Evolutionary conservation across 2,888 invertebrate genomes (phyloP).

Genomic region (Exephanes ischioxanthus): DNA sequence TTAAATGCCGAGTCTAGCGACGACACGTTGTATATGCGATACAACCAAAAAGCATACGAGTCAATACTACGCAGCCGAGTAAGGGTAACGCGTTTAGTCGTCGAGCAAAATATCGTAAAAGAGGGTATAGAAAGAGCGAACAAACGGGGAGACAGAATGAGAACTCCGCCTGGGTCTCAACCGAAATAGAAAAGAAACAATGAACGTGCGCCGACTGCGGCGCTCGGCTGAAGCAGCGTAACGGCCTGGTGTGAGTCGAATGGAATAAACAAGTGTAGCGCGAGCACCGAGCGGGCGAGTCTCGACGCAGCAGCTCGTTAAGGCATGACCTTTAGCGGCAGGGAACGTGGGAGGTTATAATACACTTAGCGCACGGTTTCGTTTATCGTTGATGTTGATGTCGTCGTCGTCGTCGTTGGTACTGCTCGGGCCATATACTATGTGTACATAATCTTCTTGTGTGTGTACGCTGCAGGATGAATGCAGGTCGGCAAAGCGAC

Average conservation of each 20-base stretch:
- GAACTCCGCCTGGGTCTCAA: constrained; percentile 50
- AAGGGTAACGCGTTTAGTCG: constrained; percentile 13
- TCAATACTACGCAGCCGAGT: constrained; percentile 13
- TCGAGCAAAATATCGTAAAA: background rate
- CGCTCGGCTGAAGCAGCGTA: constrained; percentile 31
- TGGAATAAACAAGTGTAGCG: constrained; percentile 54
- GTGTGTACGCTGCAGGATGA: constrained; percentile 70
- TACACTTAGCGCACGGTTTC: constrained; percentile 78
- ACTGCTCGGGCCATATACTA: background rate
- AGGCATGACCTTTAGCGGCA: constrained; percentile 83
- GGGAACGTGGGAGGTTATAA: constrained; percentile 82
- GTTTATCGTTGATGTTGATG: constrained; percentile 75
- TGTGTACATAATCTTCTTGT: background rate
- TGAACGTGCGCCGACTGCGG: constrained; percentile 29
- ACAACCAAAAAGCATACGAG: background rate
- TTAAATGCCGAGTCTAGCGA: constrained; percentile 22
- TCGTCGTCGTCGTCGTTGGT: constrained; percentile 54
- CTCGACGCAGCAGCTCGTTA: constrained; percentile 79
- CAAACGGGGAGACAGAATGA: constrained; percentile 7
- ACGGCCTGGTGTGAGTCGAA: constrained; percentile 33
- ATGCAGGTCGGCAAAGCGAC: constrained; percentile 75
- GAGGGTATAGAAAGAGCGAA: background rate
- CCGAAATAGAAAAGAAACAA: constrained; percentile 47
- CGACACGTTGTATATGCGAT: background rate
- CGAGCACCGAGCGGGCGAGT: constrained; percentile 33